A percentile compares a stretch with the other conserved stretches of the same genome.
Conservation (phyloP, 1,140 invertebrate genomes). For the Euura saliciscinereae region DNA sequence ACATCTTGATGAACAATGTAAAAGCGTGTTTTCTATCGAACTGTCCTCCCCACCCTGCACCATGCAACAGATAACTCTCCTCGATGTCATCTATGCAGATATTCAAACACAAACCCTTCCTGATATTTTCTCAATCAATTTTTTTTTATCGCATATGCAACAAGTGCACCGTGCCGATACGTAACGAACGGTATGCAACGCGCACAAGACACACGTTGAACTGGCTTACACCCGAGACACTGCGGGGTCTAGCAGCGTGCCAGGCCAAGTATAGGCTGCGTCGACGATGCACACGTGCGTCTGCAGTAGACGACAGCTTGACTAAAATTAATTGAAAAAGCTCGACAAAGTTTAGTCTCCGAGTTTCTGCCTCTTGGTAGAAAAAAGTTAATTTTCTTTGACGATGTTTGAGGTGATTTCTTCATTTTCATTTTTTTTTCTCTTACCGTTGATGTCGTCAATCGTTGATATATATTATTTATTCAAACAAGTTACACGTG, state of each 20-base stretch:
- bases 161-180: background rate
- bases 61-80: too few relatives aligned
- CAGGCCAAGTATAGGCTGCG: constrained; percentile 53
- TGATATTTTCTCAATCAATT: too few relatives aligned
- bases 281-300: constrained; percentile 21
- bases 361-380: too few relatives aligned
- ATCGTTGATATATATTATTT: background rate
- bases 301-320: constrained; percentile 6
- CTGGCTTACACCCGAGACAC: constrained; percentile 1
- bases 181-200: background rate
- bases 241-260: background rate
- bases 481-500: background rate
- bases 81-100: too few relatives aligned
- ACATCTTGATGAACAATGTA: background rate
- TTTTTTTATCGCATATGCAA: background rate
- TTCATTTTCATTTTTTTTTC: too few relatives aligned
- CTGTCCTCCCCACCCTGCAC: too few relatives aligned
- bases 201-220: background rate
- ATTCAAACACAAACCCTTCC: too few relatives aligned
- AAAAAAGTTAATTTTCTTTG: too few relatives aligned
- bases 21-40: too few relatives aligned
- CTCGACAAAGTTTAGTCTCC: background rate
- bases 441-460: too few relatives aligned
- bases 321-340: constrained; percentile 37
- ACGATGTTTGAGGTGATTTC: too few relatives aligned